phyloP scores from a whole-genome alignment of 1,140 invertebrate genomes.

The Drosophila kepulauana region DNA sequence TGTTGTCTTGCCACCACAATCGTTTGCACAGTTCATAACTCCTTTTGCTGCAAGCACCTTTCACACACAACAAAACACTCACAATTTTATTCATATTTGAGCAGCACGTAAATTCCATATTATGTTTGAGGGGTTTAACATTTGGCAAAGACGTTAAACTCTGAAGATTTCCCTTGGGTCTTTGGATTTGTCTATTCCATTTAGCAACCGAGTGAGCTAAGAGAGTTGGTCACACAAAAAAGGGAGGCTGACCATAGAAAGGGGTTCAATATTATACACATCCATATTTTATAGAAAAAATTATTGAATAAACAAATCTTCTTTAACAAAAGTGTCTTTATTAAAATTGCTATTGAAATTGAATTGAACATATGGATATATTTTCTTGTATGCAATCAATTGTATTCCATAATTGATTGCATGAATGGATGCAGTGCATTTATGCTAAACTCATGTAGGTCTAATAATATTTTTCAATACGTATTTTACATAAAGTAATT shows the following conservation, averaged over 20 bases:
- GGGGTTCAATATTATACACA: background rate
- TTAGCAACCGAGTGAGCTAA: background rate
- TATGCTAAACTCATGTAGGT: too few species aligned
- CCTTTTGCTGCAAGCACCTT: constrained; percentile 31
- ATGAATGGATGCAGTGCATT: too few species aligned
- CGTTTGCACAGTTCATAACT: constrained; percentile 41
- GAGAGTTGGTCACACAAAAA: background rate
- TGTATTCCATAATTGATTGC: too few species aligned
- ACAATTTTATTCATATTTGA: constrained; percentile 3
- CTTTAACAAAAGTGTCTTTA: too few species aligned
- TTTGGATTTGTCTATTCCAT: background rate
- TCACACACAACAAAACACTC: constrained; percentile 21
- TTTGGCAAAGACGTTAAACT: background rate
- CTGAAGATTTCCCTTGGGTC: background rate
- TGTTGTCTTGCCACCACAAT: constrained; percentile 2
- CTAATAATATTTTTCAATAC: too few species aligned
- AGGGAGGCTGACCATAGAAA: background rate
- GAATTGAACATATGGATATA: too few species aligned
- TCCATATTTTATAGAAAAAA: background rate
- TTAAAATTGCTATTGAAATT: too few species aligned
- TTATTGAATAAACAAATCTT: background rate
- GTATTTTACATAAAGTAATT: too few species aligned
- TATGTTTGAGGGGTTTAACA: background rate
- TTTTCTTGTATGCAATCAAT: too few species aligned
- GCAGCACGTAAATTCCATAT: constrained; percentile 1